Percentiles rank a stretch among this genome's conserved stretches.
phyloP scores from a whole-genome alignment of 2,888 invertebrate genomes.

The Epirrhoe tristata region DNA sequence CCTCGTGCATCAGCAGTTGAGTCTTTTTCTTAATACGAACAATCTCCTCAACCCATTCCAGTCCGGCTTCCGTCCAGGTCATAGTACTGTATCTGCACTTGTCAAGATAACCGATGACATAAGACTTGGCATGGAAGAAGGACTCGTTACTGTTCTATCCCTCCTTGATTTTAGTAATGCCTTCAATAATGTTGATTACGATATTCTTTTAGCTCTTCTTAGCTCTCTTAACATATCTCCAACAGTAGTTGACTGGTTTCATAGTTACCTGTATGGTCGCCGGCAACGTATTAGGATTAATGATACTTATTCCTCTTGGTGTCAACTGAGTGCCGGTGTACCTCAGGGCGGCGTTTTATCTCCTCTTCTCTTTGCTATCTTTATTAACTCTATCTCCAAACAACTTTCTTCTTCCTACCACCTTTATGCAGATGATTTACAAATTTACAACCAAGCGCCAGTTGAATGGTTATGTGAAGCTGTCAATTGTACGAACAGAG shows the following conservation, averaged over 20 bases:
- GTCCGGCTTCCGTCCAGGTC: no score
- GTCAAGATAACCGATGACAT: no score
- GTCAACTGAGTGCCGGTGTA: constrained; percentile 12
- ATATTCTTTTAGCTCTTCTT: constrained; percentile 9
- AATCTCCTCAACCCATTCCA: neutral
- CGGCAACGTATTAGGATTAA: no score
- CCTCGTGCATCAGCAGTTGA: constrained; percentile 34
- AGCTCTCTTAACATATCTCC: constrained; percentile 22
- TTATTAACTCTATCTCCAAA: constrained; percentile 14
- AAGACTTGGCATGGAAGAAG: neutral
- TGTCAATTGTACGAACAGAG: no score
- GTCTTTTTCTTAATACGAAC: constrained; percentile 5
- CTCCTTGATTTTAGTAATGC: constrained; percentile 5
- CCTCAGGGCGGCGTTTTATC: constrained; percentile 22
- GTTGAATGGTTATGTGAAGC: no score
- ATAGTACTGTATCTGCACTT: no score
- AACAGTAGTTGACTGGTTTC: constrained; percentile 16
- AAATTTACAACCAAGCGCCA: constrained; percentile 7
- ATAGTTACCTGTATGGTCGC: constrained; percentile 13
- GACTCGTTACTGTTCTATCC: neutral
- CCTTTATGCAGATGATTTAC: constrained; percentile 21
- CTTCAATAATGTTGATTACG: neutral
- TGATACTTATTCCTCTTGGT: neutral
- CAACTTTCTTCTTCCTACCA: constrained; percentile 12
- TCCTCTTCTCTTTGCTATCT: constrained; percentile 19